Conservation (phyloP, 2,113 vertebrate genomes). For the Bos indicus region DNA sequence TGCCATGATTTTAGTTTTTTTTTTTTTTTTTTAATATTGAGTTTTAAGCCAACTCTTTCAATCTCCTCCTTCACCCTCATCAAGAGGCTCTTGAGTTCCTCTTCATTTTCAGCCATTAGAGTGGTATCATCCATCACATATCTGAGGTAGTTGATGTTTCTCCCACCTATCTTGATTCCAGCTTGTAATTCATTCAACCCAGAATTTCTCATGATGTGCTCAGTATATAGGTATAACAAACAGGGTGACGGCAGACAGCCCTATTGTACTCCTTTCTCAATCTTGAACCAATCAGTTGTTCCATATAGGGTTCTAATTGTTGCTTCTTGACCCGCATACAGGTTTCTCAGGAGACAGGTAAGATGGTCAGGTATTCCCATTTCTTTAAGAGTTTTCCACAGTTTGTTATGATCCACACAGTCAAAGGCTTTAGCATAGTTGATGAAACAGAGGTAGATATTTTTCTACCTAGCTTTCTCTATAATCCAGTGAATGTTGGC, state of each 20-base stretch:
- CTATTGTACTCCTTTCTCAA: not conserved
- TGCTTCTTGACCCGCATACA: not conserved
- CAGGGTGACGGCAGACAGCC: not conserved
- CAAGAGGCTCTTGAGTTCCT: not conserved
- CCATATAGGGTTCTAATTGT: not conserved
- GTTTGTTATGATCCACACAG: not conserved
- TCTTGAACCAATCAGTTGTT: not conserved
- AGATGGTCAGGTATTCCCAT: not conserved
- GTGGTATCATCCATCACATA: not conserved
- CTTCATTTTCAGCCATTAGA: not conserved
- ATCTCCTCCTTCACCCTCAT: not conserved
- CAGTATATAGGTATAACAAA: not conserved
- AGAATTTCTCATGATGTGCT: not conserved
- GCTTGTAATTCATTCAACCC: not conserved
- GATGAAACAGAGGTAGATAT: not conserved
- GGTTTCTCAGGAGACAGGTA: not conserved
- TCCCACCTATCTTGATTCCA: not conserved
- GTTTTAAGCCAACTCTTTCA: not conserved
- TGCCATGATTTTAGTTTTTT: not conserved
- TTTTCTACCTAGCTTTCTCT: not conserved
- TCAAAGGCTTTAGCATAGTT: not conserved
- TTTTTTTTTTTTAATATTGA: not conserved
- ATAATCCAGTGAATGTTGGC: not conserved
- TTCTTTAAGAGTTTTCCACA: not conserved
- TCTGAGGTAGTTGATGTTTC: not conserved